Conservation (phyloP, 2,797 vertebrate species). For the Catharus ustulatus region DNA sequence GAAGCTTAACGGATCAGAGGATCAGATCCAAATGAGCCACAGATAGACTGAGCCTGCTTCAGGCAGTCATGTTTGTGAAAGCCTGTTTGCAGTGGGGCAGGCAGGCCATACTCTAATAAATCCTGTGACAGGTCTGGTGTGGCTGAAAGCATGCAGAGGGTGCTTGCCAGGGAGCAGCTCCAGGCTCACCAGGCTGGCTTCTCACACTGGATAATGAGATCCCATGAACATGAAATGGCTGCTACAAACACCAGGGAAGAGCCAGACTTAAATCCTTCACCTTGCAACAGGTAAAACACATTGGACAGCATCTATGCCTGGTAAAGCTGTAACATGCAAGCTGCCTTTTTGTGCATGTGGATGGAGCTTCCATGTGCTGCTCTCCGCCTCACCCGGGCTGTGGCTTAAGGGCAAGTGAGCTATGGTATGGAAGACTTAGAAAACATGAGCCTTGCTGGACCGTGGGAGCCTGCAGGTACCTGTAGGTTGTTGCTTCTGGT, state of each 20-base stretch:
- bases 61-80: background rate
- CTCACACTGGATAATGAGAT: background rate
- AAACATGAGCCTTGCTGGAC: background rate
- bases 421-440: rapidly evolving
- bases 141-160: background rate
- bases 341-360: background rate
- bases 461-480: background rate
- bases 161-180: background rate
- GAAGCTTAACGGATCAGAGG: background rate
- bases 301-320: background rate
- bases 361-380: background rate
- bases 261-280: background rate
- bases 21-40: background rate
- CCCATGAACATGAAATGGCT: background rate
- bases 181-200: background rate
- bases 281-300: background rate
- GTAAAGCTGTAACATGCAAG: background rate
- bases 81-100: background rate
- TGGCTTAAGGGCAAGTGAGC: background rate
- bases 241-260: background rate
- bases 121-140: background rate
- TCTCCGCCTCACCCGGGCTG: background rate
- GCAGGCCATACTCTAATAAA: background rate
- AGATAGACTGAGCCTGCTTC: background rate
- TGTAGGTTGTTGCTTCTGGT: background rate